Conservation (phyloP, 2,888 invertebrate species). For the Drosophila planitibia region DNA sequence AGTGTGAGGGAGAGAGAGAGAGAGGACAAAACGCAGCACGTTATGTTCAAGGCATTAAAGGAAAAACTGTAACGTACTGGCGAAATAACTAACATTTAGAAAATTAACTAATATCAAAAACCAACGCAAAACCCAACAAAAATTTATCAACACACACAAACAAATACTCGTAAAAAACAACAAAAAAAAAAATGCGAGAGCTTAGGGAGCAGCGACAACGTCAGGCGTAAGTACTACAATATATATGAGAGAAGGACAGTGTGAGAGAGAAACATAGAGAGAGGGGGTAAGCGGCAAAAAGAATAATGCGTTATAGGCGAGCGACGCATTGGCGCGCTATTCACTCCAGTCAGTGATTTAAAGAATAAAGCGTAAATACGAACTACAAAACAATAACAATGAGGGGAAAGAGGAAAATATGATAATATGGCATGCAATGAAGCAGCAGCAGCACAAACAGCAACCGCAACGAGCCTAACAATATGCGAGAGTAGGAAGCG, state of each 20-base stretch:
- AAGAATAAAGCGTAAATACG: constrained; percentile 22
- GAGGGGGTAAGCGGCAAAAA: neutral
- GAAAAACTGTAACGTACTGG: constrained; percentile 60
- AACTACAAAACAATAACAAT: constrained; percentile 18
- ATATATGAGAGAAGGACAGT: constrained; percentile 2
- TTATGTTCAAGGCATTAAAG: constrained; percentile 52
- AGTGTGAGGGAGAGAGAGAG: neutral
- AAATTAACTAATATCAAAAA: constrained; percentile 9
- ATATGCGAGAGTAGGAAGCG: constrained; percentile 22
- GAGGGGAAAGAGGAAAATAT: constrained; percentile 14
- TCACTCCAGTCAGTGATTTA: constrained; percentile 8
- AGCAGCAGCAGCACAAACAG: neutral
- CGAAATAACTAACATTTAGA: constrained; percentile 7
- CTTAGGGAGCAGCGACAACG: constrained; percentile 36
- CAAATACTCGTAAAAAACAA: constrained; percentile 21
- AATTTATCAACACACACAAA: constrained; percentile 24
- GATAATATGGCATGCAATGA: constrained; percentile 25
- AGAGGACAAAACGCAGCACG: neutral
- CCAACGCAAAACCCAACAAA: constrained; percentile 24
- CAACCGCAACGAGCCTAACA: constrained; percentile 20
- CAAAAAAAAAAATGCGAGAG: constrained; percentile 51
- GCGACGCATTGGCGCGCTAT: constrained; percentile 27
- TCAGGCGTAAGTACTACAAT: constrained; percentile 55
- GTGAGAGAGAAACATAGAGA: neutral
- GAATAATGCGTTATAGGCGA: constrained; percentile 15